Conservation (phyloP, 2,797 vertebrate genomes). For the Adrianichthys oophorus region DNA sequence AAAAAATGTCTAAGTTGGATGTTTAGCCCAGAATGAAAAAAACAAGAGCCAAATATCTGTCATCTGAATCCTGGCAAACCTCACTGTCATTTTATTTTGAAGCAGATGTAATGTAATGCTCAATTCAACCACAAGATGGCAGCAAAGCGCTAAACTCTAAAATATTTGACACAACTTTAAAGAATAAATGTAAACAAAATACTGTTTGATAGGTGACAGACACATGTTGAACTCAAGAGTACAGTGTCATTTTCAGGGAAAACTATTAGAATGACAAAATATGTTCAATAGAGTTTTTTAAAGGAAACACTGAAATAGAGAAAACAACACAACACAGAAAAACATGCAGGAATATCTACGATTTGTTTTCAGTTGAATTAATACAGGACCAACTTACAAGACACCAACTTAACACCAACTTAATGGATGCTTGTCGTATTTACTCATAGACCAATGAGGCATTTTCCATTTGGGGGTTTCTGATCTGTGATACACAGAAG, state of each 20-base stretch:
- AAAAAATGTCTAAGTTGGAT: neutral
- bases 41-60: slow-evolving; percentile 48
- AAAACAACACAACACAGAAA: no score
- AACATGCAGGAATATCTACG: no score
- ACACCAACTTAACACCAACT: no score
- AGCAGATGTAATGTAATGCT: slow-evolving; percentile 4
- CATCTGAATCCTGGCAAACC: slow-evolving; percentile 26
- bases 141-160: slow-evolving; percentile 20
- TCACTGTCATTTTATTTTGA: slow-evolving; percentile 37
- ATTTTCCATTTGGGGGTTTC: slow-evolving; percentile 13
- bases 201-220: neutral
- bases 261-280: no score
- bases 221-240: neutral
- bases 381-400: no score
- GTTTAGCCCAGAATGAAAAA: slow-evolving; percentile 37
- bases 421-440: no score
- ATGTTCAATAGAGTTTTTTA: no score
- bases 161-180: neutral
- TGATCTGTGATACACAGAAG: slow-evolving; percentile 38
- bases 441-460: neutral
- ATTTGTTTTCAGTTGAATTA: no score
- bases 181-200: neutral
- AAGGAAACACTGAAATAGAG: no score
- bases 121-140: slow-evolving; percentile 65
- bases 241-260: neutral